Conservation (phyloP, 1,140 invertebrate species). For the Euglossa dilemma region DNA sequence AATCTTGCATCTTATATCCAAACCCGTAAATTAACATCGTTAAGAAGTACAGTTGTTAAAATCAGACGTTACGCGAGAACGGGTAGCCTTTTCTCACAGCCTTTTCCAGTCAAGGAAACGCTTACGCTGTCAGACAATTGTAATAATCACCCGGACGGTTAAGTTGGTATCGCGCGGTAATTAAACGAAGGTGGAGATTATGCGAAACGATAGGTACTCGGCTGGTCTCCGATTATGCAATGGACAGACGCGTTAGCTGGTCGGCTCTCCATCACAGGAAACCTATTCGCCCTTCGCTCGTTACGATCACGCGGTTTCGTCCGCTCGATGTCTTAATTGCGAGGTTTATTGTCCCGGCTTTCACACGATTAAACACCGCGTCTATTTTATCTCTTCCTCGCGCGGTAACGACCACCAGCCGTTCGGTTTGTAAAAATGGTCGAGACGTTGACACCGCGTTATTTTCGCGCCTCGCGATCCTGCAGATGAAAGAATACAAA, state of each 20-base stretch:
- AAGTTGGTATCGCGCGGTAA: not conserved
- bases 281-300: not conserved
- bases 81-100: no score
- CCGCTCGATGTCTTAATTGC: conserved; percentile 11
- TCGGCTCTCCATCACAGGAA: not conserved
- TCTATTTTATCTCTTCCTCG: not conserved
- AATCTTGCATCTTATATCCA: no score
- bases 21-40: no score
- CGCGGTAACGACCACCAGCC: no score
- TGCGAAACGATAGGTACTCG: not conserved
- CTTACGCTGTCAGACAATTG: no score
- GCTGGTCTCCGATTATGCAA: conserved; percentile 11
- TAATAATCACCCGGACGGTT: no score
- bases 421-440: no score
- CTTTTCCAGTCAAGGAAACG: no score
- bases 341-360: not conserved
- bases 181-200: not conserved
- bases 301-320: not conserved
- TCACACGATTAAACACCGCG: not conserved
- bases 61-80: no score
- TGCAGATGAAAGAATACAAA: no score
- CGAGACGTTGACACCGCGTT: not conserved
- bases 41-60: no score
- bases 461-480: no score
- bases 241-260: not conserved